Evolutionary conservation across 2,113 vertebrate genomes (phyloP).

Genomic region (Saccopteryx bilineata): DNA sequence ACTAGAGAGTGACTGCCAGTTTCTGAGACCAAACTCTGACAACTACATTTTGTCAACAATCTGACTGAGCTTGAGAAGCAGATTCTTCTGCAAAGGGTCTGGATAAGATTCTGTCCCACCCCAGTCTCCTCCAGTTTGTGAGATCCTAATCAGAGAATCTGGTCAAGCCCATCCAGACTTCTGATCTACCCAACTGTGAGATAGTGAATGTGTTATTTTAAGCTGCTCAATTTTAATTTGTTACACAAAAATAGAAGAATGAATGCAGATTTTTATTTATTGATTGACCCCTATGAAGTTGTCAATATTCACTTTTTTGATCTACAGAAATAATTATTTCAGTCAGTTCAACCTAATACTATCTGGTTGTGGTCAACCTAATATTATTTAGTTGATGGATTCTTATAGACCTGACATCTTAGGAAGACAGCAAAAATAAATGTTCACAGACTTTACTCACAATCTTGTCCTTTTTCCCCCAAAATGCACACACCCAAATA

Average conservation of each 20-base stretch:
- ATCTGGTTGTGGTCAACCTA: not conserved
- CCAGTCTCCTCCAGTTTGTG: not conserved
- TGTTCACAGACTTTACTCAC: not conserved
- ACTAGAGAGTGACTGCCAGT: not conserved
- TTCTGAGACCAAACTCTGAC: not conserved
- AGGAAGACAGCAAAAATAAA: not conserved
- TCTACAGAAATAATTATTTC: slow-evolving; percentile 23
- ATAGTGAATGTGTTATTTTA: not conserved
- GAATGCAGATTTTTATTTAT: not conserved
- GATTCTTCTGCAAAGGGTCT: not conserved
- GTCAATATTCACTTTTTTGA: not conserved
- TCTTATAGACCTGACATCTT: slow-evolving; percentile 19
- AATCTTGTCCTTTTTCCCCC: not conserved
- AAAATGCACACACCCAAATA: not conserved
- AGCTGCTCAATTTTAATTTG: not conserved
- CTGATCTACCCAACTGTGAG: not conserved
- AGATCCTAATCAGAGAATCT: not conserved
- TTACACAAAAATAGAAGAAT: slow-evolving; percentile 2
- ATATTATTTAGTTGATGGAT: not conserved
- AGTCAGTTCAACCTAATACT: slow-evolving; percentile 30
- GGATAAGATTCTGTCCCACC: not conserved
- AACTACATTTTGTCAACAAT: not conserved
- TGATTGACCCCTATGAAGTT: not conserved
- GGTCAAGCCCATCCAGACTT: not conserved
- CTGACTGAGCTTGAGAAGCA: not conserved